phyloP scores from a whole-genome alignment of 2,797 vertebrate genomes.

The Parotocinclus haroldoi region DNA sequence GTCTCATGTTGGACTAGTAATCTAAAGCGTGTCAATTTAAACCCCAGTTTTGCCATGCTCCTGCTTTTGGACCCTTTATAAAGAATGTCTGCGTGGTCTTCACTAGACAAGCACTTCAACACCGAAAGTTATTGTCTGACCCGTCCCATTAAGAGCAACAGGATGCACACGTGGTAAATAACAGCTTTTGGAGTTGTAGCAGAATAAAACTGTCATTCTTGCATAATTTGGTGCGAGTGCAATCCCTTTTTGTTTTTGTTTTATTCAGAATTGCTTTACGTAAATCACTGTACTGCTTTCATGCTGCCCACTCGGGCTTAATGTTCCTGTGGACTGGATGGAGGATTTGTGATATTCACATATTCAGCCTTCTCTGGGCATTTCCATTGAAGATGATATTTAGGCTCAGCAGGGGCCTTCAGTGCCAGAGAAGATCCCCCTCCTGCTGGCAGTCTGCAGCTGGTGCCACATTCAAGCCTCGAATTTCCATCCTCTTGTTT shows the following conservation, averaged over 20 bases:
- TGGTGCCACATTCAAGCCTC: constrained; percentile 74
- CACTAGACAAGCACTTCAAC: too few species aligned
- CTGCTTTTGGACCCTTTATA: too few species aligned
- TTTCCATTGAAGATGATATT: constrained; percentile 66
- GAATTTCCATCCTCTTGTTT: constrained; percentile 66
- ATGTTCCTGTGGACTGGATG: constrained; percentile 7
- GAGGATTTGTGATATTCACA: constrained; percentile 33
- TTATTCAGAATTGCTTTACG: constrained; percentile 9
- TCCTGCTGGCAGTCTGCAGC: constrained; percentile 59
- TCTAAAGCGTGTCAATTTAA: too few species aligned
- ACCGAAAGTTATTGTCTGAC: background rate
- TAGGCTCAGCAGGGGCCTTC: constrained; percentile 60
- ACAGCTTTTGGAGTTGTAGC: background rate
- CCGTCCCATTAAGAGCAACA: constrained; percentile 19
- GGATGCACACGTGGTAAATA: constrained; percentile 4
- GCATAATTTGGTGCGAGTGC: constrained; percentile 20
- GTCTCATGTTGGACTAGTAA: too few species aligned
- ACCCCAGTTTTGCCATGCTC: too few species aligned
- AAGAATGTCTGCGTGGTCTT: too few species aligned
- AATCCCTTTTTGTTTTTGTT: constrained; percentile 25
- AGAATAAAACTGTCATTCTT: background rate
- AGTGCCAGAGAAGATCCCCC: constrained; percentile 54
- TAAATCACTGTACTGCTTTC: constrained; percentile 18
- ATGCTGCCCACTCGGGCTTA: constrained; percentile 31
- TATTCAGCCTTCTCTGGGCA: constrained; percentile 36